Evolutionary conservation across 2,888 invertebrate species (phyloP), one percentile per base, ranked within the genome.

Genomic region (Nezara viridula): DNA sequence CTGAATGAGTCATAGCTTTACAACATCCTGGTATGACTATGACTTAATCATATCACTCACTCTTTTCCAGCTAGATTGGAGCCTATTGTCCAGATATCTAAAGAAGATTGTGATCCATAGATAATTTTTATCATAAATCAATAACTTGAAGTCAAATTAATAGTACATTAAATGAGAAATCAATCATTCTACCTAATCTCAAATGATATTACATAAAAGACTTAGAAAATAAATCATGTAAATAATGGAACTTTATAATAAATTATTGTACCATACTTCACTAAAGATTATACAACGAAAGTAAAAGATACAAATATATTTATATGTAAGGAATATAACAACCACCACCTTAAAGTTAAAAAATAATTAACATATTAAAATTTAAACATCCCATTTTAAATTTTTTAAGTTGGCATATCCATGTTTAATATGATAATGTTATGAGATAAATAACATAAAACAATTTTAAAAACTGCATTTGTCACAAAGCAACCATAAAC

Each of bases 11-110:
- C 81, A 81, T 81, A 81, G 81, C 60, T 55, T 86, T 55, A 86
- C 49, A 37, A 55, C 55, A 86, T 86, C 86, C 86, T 86, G 86
- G 86, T 55, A 86, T 86, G 86, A 86, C 86, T 55, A 86, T 86
- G 86, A 86, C 86, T 55, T 55, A 86, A 86, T 86, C 50, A 49
- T 86, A 40, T 86, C 40, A 55, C 55, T 81, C 81, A 81, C 44
- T 81, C 24, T 81, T 81, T 73, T 73, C 66, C 19, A 73, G 66
- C 6, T 73, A 73, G 66, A 73, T 73, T 73, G 66, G 66, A 73
- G 19, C 37, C 37, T 7, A 19, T 73, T 73, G 66, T 73, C 37
- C 60, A 73, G 66, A 73, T 73, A 73, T 73, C 66, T 32, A 32
- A 32, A 37, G 9, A 73, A 37, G 66, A 73, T 73, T 73, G 66